These are phyloP conservation scores for Rhinolophus ferrumequinum DNA, from an alignment of 2,113 vertebrate species.

Conservation along the genomic window DNA sequence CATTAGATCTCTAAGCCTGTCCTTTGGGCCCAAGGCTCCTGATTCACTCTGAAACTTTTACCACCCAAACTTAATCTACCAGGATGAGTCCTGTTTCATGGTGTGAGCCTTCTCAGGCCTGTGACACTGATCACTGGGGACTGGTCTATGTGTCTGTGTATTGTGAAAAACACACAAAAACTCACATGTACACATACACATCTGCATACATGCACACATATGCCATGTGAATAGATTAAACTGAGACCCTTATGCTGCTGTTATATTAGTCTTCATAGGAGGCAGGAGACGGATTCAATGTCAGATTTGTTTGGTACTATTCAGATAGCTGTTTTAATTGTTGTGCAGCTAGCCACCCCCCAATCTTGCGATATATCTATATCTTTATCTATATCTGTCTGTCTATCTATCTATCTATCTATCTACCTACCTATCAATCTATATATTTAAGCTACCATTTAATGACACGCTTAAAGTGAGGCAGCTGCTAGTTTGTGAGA, in stretches of 20 bases:
- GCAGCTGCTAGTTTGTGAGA: neutral
- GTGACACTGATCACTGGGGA: neutral
- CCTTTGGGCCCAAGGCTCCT: neutral
- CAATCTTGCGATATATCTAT: neutral
- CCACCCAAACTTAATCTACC: neutral
- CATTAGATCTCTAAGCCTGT: neutral
- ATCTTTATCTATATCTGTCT: no score
- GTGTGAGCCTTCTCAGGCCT: neutral
- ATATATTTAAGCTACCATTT: neutral
- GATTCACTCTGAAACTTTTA: neutral
- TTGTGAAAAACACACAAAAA: slow-evolving; percentile 1
- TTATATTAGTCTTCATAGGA: neutral
- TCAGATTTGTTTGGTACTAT: neutral
- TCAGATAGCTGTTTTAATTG: neutral
- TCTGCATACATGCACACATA: neutral
- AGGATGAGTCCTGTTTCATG: neutral
- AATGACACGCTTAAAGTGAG: neutral
- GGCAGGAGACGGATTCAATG: neutral
- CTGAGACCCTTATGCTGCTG: neutral
- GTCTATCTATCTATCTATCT: neutral
- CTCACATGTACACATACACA: neutral
- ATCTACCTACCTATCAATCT: no score
- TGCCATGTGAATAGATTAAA: neutral
- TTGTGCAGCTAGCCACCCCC: neutral
- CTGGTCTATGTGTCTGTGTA: neutral